Percentiles rank a stretch among this genome's conserved stretches.
Evolutionary conservation across 1,140 invertebrate genomes (phyloP).

Genomic region (Ceratitis capitata): DNA sequence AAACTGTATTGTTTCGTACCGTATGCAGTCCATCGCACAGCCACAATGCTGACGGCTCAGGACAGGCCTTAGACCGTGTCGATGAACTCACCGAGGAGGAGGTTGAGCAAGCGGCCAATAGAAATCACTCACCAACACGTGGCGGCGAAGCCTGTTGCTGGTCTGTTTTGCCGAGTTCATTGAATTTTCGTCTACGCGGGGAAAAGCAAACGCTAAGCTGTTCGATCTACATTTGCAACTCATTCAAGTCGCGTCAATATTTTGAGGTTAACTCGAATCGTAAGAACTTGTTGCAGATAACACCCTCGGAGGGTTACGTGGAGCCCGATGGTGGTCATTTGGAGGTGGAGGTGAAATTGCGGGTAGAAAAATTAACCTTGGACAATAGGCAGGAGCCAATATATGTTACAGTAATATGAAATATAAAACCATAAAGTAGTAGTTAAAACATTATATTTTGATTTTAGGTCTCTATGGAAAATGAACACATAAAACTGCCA

Average conservation of each 20-base stretch:
- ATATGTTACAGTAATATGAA: slow-evolving; percentile 26
- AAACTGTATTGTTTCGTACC: slow-evolving; percentile 59
- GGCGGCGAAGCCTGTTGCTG: slow-evolving; percentile 48
- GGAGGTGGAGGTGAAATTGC: slow-evolving; percentile 50
- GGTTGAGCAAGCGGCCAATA: slow-evolving; percentile 48
- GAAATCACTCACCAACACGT: slow-evolving; percentile 37
- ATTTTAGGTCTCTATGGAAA: slow-evolving; percentile 53
- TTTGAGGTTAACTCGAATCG: slow-evolving; percentile 55
- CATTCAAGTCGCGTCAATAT: slow-evolving; percentile 53
- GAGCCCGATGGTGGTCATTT: slow-evolving; percentile 54
- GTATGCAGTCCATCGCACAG: slow-evolving; percentile 58
- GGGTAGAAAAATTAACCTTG: slow-evolving; percentile 34
- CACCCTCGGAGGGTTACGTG: slow-evolving; percentile 53
- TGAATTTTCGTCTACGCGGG: slow-evolving; percentile 45
- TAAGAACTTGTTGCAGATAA: slow-evolving; percentile 49
- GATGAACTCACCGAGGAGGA: slow-evolving; percentile 48
- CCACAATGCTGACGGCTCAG: slow-evolving; percentile 41
- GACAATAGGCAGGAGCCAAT: not conserved
- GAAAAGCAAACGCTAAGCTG: not conserved
- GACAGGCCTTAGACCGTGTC: slow-evolving; percentile 51
- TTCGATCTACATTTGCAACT: slow-evolving; percentile 49
- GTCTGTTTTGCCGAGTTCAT: slow-evolving; percentile 50
- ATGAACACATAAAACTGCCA: slow-evolving; percentile 57
- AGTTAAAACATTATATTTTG: not conserved
- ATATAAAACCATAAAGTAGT: too few relatives aligned